Evolutionary conservation across 2,888 invertebrate genomes (phyloP), one percentile per base, ranked within the genome.

Genomic region (Noctuana brunneofusca): DNA sequence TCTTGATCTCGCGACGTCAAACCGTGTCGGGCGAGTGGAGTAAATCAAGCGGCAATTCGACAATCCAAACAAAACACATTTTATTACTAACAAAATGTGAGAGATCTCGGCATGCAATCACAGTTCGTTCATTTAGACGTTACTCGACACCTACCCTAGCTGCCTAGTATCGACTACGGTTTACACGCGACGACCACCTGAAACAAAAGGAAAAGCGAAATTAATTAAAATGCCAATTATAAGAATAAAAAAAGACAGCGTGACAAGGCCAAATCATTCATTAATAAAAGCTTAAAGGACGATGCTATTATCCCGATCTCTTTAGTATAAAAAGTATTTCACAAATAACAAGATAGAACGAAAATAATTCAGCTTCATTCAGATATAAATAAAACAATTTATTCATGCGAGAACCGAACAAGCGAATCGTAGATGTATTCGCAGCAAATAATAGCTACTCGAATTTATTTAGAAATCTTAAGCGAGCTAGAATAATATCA

Each of bases 131-230:
- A 76, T 66, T 71, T 66, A 71, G 66, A 65, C 62, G 62, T 65
- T 38, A 55, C 58, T 75, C 80, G 78, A 76, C 75, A 84, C 86
- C 88, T 88, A 89, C 87, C 85, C 82, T 86, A 84, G 76, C 78
- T 88, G 86, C 85, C 82, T 86, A 84, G 75, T 78, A 81, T 82
- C 76, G 80, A 78, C 73, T 81, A 79, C 74, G 77, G 71, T 75
- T 75, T 76, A 84, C 80, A 79, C 83, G 78, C 82, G 87, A 81
- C 83, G 90, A 81, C 87, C 85, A 92, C 87, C 92, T 92, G 92
- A 77, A 92, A 92, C 92, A 92, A 92, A 91, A 89, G 87, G 85
- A 88, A 88, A 92, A 92, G 92, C 92, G 83, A 92, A 92, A 92
- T 92, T 92, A 92, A 92, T 92, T 71, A 86, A 85, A 89, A 84